Conservation (phyloP, 2,888 invertebrate species). For the Ochlodes sylvanus region DNA sequence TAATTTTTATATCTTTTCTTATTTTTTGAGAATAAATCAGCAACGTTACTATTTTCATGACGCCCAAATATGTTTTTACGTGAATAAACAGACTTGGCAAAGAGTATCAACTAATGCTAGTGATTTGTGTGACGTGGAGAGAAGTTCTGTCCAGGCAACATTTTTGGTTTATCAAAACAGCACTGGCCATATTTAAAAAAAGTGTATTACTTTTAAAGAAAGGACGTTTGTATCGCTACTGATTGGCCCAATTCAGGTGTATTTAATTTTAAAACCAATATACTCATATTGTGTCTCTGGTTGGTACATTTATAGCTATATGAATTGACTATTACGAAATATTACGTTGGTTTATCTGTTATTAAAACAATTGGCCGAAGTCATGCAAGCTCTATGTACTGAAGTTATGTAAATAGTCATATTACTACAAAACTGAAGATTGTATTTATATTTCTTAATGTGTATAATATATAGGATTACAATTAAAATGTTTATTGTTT, state of each 20-base stretch:
- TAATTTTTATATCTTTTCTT: too few relatives aligned
- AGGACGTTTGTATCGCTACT: not conserved
- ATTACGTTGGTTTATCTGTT: constrained; percentile 17
- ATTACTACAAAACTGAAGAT: constrained; percentile 62
- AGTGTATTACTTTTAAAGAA: not conserved
- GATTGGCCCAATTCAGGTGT: not conserved
- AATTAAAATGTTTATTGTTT: constrained; percentile 81
- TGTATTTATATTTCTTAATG: constrained; percentile 77
- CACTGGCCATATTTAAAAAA: too few relatives aligned
- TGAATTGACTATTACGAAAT: too few relatives aligned
- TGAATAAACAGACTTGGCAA: too few relatives aligned
- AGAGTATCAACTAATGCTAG: too few relatives aligned
- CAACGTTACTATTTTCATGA: too few relatives aligned
- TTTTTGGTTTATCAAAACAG: too few relatives aligned
- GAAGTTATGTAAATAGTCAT: constrained; percentile 62
- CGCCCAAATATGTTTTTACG: too few relatives aligned
- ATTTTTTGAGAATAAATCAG: too few relatives aligned
- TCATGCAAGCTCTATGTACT: constrained; percentile 28
- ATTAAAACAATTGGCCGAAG: constrained; percentile 20
- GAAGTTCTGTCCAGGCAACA: too few relatives aligned
- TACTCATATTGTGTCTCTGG: constrained; percentile 26
- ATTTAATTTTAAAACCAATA: constrained; percentile 10
- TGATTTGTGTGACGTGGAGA: too few relatives aligned
- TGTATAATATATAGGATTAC: constrained; percentile 69
- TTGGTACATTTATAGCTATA: constrained; percentile 11